A percentile compares a stretch with the other conserved stretches of the same genome.
Conservation (phyloP, 1,140 invertebrate species). For the Elymnias hypermnestra region DNA sequence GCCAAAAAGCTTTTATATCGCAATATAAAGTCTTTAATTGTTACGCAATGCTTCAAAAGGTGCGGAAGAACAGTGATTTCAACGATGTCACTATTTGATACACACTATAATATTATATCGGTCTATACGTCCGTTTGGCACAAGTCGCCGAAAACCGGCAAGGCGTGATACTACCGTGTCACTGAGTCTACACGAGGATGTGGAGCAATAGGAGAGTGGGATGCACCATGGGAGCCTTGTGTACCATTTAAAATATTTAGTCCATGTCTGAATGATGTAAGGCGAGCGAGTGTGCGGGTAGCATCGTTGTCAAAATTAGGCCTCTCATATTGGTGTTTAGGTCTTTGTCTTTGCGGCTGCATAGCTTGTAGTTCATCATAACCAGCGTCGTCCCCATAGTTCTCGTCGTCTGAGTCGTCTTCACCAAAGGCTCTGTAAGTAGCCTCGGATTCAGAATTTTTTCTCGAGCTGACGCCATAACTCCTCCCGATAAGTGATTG, state of each 20-base stretch:
- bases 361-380: slow-evolving; percentile 65
- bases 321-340: slow-evolving; percentile 65
- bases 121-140: slow-evolving; percentile 73
- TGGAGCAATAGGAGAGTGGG: slow-evolving; percentile 50
- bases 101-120: slow-evolving; percentile 32
- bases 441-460: slow-evolving; percentile 63
- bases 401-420: slow-evolving; percentile 64
- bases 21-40: slow-evolving; percentile 6
- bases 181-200: slow-evolving; percentile 59
- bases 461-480: slow-evolving; percentile 58
- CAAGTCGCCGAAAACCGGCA: slow-evolving; percentile 71
- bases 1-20: slow-evolving; percentile 9
- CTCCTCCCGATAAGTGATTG: slow-evolving; percentile 61
- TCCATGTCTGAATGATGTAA: slow-evolving; percentile 63
- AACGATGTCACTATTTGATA: slow-evolving; percentile 42
- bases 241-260: slow-evolving; percentile 36
- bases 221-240: slow-evolving; percentile 37
- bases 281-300: slow-evolving; percentile 45
- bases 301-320: slow-evolving; percentile 65
- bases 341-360: slow-evolving; percentile 52
- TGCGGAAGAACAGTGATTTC: slow-evolving; percentile 58
- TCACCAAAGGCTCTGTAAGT: slow-evolving; percentile 65
- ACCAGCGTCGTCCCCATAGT: slow-evolving; percentile 53
- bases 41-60: slow-evolving; percentile 25
- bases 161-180: slow-evolving; percentile 70